These are phyloP conservation scores for Acanthoscelides obtectus DNA, from an alignment of 2,888 invertebrate genomes.

Conservation along the genomic window DNA sequence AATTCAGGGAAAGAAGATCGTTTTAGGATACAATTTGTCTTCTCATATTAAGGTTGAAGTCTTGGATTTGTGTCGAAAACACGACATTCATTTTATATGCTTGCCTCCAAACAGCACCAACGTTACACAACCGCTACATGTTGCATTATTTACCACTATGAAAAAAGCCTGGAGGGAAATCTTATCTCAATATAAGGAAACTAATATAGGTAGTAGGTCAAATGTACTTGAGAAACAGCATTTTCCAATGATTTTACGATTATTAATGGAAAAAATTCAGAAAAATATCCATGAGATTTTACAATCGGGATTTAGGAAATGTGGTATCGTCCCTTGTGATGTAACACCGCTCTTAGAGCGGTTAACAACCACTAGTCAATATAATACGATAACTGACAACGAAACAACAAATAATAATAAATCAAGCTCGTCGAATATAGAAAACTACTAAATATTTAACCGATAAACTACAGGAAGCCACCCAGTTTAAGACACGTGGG, in stretches of 20 bases:
- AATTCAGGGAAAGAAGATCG: constrained; percentile 24
- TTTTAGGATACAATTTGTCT: too few relatives aligned
- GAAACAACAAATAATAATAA: not conserved
- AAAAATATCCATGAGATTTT: too few relatives aligned
- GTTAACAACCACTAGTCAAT: not conserved
- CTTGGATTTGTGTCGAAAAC: too few relatives aligned
- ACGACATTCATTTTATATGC: too few relatives aligned
- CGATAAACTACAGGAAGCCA: too few relatives aligned
- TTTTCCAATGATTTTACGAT: not conserved
- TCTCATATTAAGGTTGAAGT: too few relatives aligned
- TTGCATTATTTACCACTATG: constrained; percentile 30
- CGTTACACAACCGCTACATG: constrained; percentile 35
- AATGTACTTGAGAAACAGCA: constrained; percentile 3
- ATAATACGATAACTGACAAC: not conserved
- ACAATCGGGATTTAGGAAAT: constrained; percentile 4
- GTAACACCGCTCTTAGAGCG: not conserved
- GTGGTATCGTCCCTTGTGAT: constrained; percentile 4
- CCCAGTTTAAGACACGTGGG: not conserved
- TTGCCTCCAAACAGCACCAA: too few relatives aligned
- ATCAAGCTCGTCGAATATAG: too few relatives aligned
- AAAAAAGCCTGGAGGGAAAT: constrained; percentile 28
- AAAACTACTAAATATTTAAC: not conserved
- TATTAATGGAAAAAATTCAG: not conserved
- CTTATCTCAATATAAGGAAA: constrained; percentile 12
- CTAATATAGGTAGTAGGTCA: too few relatives aligned